Evolutionary conservation across 2,113 vertebrate genomes (phyloP).

Genomic region (Octodon degus): DNA sequence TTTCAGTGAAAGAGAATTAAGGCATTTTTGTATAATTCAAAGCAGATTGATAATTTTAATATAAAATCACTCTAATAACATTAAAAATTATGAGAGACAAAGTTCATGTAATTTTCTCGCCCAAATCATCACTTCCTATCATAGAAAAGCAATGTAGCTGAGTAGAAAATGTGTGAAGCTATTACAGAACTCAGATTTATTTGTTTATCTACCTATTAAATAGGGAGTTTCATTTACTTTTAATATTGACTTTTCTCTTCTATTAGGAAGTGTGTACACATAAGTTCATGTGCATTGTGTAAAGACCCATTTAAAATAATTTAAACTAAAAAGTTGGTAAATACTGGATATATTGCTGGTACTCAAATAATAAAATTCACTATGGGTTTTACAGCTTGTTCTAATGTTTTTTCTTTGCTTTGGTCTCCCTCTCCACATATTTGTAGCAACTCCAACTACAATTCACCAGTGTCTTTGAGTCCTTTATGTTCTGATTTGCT

Average conservation of each 20-base stretch:
- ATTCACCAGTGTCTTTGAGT: background rate
- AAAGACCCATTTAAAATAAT: background rate
- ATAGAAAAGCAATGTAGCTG: background rate
- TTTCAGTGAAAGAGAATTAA: background rate
- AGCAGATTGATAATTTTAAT: background rate
- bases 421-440: too few species aligned
- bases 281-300: background rate
- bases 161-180: background rate
- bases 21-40: background rate
- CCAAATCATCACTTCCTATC: background rate
- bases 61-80: constrained; percentile 16
- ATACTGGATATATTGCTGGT: background rate
- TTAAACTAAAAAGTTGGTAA: background rate
- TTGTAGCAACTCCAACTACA: background rate
- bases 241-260: background rate
- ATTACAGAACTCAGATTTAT: background rate
- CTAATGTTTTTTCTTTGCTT: background rate
- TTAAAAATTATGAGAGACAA: background rate
- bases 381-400: background rate
- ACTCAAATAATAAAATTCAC: background rate
- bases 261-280: background rate
- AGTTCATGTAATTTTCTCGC: background rate
- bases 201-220: background rate
- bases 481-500: background rate
- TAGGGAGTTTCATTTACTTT: background rate